Percentiles rank a stretch among this genome's conserved stretches.
Evolutionary conservation across 2,113 vertebrate genomes (phyloP).

Genomic region (Riparia riparia): DNA sequence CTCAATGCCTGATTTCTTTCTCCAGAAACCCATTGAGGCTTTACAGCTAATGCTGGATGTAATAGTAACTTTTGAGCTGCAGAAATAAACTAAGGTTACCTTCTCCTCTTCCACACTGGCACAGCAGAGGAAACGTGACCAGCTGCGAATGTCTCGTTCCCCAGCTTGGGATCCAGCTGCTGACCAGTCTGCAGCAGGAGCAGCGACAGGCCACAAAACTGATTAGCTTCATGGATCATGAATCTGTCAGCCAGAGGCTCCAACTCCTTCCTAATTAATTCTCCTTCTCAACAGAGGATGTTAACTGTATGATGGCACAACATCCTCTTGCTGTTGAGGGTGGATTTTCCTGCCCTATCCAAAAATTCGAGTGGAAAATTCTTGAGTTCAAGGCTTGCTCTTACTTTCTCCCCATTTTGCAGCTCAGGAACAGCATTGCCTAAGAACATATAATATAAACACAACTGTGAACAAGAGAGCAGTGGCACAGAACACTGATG

Average conservation of each 20-base stretch:
- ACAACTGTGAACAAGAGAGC: neutral
- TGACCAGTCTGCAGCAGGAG: neutral
- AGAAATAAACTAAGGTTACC: neutral
- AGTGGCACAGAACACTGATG: neutral
- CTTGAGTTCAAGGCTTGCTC: neutral
- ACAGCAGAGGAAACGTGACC: neutral
- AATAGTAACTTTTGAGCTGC: neutral
- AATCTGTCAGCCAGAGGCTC: constrained; percentile 22
- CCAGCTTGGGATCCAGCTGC: neutral
- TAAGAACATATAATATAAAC: neutral
- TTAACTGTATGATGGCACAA: neutral
- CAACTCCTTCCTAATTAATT: constrained; percentile 53
- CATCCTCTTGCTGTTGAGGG: neutral
- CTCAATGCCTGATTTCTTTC: neutral
- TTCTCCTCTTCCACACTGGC: neutral
- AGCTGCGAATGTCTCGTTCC: neutral
- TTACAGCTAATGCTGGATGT: neutral
- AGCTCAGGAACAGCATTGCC: neutral
- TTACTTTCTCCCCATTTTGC: neutral
- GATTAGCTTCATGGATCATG: constrained; percentile 9
- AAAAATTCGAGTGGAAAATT: neutral
- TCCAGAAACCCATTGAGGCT: neutral
- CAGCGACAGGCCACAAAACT: constrained; percentile 2
- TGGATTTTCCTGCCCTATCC: neutral
- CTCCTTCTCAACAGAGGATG: neutral